Base-by-base conservation (phyloP, 2,113 vertebrate genomes). In the Choloepus hoffmanni region DNA sequence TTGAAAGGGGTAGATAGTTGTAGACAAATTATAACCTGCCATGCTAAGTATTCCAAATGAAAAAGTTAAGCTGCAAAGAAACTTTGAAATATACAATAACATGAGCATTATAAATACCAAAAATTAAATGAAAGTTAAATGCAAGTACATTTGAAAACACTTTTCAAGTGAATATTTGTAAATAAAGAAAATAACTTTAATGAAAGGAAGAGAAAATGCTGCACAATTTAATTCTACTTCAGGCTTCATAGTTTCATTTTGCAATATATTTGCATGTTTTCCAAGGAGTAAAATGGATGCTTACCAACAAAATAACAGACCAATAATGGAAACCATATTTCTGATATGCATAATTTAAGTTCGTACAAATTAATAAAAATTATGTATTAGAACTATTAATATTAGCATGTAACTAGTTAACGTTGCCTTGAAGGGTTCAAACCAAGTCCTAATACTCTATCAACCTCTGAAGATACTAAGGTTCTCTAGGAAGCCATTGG, bases 1-100 rank as follows among this genome's bases (percentile, higher is more conserved):
- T 97, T 96, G 96, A 97, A 98, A 98, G 60, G 1, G 74, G 48
- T 97, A 90, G n/a, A 79, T 67, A 88, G 60, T 92, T 93, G 33
- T 11, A 94, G 72, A 72, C 76, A 96, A 92, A 95, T 95, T 91
- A 95, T 16, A 76, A 67, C 83, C 96, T 89, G 45, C 60, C 28
- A 68, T 79, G 19, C 62, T 77, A 55, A 68, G 36, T 86, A 85
- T 94, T 83, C 40, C 53, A 91, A 94, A 95, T 89, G 63, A 36
- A 36, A 89, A 90, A 92, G 18, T 43, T 72, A 74, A 79, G 26
- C 33, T 72, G 55, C 26, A n/a, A 91, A 96, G 81, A 83, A 79
- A 63, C 45, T 74, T 62, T 63, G n/a, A 65, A 72, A 90, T 43
- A 63, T 94, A 33, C 53, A 68, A 60, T 81, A 94, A 72, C 65